Base-by-base conservation (phyloP, 1,140 invertebrate species). In the Platyscapa corneri region DNA sequence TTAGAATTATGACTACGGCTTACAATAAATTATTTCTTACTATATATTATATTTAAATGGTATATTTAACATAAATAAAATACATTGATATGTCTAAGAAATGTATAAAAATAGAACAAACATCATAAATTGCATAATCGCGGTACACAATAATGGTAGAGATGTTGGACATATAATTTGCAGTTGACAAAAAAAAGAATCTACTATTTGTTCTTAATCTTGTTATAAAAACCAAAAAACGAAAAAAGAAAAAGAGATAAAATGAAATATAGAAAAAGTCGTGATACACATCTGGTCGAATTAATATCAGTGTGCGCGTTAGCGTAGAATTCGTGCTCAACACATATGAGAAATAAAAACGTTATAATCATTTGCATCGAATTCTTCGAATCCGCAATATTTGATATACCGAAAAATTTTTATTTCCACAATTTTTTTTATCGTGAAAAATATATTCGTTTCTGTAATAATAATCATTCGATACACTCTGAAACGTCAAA, bases 361-460 rank as follows among this genome's bases (percentile, higher is more conserved):
- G 20, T 34, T 78, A 56, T 49, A 18, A 75, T 78, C 83, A 77
- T 84, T 84, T 84, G 42, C 83, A 84, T 78, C 70, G 76, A 27
- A 84, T 78, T 84, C 78, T 84, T 84, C 42, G 64, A 84, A 84
- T 70, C 83, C 74, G 76, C 46, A 78, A 78, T 75, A 42, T 77
- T 77, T 64, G 65, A 56, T 65, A 46, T 27, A 49, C 46, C 32
- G 64, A 32, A 65, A 67, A 39, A 56, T 27, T 53, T 56, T 83
- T 83, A 83, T 83, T 83, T 77, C 34, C 72, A 6, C 67, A 76
- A 67, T 67, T 78, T 56, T 75, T 39, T 53, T 60, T 46, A 84
- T 60, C 76, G 46, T 90, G 90, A 90, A 90, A 88, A 90, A 89
- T 89, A 89, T 90, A 20, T 46, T 53, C 42, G 34, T 12, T n/a